Evolutionary conservation across 2,113 vertebrate genomes (phyloP), one percentile per base, ranked within the genome.

Genomic region (Polyodon spathula): DNA sequence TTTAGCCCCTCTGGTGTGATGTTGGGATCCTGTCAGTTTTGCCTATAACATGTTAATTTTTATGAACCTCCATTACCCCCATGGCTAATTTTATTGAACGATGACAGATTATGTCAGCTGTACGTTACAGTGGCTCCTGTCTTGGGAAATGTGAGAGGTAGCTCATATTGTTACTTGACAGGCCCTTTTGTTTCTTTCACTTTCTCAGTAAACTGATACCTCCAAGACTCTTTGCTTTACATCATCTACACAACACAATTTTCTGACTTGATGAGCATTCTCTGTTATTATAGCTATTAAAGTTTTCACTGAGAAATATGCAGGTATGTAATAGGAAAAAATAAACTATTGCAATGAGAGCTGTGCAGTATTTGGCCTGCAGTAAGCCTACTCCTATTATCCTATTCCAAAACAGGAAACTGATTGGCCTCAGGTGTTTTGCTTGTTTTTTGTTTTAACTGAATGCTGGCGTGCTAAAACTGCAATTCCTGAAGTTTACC

Each of bases 71-170:
- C 0, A 0, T 66, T 71, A 46, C 56, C 15, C 54, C 1, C 63
- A 66, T 62, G 61, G 61, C 73, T 77, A 70, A 48, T 73, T 65
- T 59, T 75, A 51, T 76, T 63, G 59, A 56, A 54, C 0, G 58
- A 65, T 83, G 82, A 79, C 81, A 84, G 12, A 56, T 71, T 15
- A 37, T 65, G 68, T 81, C 73, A 73, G 66, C 73, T 76, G 40
- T 76, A 60, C 15, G 0, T 71, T 63, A 65, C 56, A 9, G 70
- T 71, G 70, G 56, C 67, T 80, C 55, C 66, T 59, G 1, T 62
- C 71, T 48, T 61, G 50, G 70, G 76, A 78, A 76, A 82, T 6
- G 38, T 57, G 71, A 79, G 70, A 73, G 63, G 62, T 51, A 39
- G 64, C 72, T 78, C 66, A 68, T 54, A 17, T 68, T 63, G 60